phyloP scores from a whole-genome alignment of 2,113 vertebrate species.

The Phainopepla nitens region DNA sequence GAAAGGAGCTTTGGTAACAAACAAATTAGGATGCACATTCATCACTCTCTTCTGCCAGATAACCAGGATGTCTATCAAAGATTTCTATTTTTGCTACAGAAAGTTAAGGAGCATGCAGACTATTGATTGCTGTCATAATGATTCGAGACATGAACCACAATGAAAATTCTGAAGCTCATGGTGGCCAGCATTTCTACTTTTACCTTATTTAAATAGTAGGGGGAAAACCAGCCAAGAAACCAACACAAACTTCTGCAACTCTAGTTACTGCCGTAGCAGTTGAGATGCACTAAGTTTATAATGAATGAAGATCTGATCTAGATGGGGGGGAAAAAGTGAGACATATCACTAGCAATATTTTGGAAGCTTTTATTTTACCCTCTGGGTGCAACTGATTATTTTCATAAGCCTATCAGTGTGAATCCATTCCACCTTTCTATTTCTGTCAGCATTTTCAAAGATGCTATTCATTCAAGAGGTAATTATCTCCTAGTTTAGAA shows the following conservation, averaged over 20 bases:
- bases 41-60: neutral
- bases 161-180: neutral
- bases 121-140: neutral
- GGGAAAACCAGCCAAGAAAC: neutral
- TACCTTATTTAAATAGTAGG: neutral
- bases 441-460: conserved; percentile 16
- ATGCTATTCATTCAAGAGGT: neutral
- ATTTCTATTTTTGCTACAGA: neutral
- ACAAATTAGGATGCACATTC: neutral
- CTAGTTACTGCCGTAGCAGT: rapidly evolving
- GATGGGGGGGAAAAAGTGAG: neutral
- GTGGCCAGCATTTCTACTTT: neutral
- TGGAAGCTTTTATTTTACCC: neutral
- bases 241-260: neutral
- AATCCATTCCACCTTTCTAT: conserved; percentile 2
- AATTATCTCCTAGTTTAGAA: conserved; percentile 17
- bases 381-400: neutral
- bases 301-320: neutral
- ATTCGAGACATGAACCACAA: neutral
- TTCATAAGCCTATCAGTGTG: neutral
- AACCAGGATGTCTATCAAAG: neutral
- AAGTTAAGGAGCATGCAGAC: neutral
- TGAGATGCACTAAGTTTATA: neutral
- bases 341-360: neutral
- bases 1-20: neutral